phyloP scores from a whole-genome alignment of 2,888 invertebrate genomes.

The Danaus chrysippus region DNA sequence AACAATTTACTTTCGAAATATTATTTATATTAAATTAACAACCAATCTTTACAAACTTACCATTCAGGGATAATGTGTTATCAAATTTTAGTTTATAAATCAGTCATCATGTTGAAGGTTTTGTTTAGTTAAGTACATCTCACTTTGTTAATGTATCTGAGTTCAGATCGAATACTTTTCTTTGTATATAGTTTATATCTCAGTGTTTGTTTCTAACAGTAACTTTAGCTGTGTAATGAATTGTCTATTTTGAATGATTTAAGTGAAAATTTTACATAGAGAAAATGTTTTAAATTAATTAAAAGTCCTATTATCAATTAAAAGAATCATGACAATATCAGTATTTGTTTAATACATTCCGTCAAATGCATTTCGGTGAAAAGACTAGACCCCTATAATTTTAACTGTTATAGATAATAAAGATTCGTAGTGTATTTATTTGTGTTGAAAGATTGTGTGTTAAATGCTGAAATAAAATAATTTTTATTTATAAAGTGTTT shows the following conservation, averaged over 20 bases:
- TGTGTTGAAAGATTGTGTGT: conserved; percentile 61
- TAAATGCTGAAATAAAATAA: conserved; percentile 18
- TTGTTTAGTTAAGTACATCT: too few relatives aligned
- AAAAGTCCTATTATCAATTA: background rate
- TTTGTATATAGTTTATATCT: too few relatives aligned
- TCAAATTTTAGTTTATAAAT: too few relatives aligned
- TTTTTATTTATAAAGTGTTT: conserved; percentile 8
- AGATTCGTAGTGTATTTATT: conserved; percentile 61
- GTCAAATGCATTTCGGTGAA: background rate
- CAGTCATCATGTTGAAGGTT: too few relatives aligned
- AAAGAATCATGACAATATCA: conserved; percentile 5
- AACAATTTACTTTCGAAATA: background rate
- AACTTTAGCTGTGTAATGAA: too few relatives aligned
- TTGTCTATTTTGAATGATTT: too few relatives aligned
- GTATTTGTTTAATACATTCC: conserved; percentile 2
- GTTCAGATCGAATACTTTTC: too few relatives aligned
- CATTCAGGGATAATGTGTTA: too few relatives aligned
- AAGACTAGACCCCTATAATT: background rate
- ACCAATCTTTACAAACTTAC: background rate
- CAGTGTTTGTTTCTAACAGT: too few relatives aligned
- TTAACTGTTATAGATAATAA: conserved; percentile 6
- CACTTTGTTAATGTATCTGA: too few relatives aligned
- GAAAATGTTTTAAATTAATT: background rate
- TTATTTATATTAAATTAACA: background rate
- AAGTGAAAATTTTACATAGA: too few relatives aligned